Base-by-base conservation (phyloP, 2,888 invertebrate genomes). In the Hydraecia micacea region DNA sequence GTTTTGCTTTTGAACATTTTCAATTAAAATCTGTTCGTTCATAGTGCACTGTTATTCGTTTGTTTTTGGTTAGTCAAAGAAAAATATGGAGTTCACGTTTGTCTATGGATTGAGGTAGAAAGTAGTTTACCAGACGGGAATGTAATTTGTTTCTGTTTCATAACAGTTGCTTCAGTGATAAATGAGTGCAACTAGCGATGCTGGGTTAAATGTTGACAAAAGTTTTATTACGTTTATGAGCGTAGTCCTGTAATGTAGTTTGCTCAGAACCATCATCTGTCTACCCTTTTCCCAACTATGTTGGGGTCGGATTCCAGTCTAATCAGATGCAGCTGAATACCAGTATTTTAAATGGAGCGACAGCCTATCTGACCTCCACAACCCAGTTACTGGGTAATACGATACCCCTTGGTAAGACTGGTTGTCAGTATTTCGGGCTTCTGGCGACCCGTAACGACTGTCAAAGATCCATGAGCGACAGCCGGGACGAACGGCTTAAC, bases 11-110 rank as follows among this genome's bases (percentile, higher is more conserved):
- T 36, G 32, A 75, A 78, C 72, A 84, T 83, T 84, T 84, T 75
- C 86, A 84, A 84, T 86, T 86, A 86, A 77, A 84, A 84, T 86
- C 60, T 66, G 42, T 28, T 67, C 42, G 75, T 58, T 73, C 66
- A 73, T 55, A 69, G 46, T 28, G 60, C 63, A 21, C n/a, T 8
- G 39, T 32, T 81, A 79, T 73, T 79, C 60, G 52, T 80, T 66
- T 81, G 68, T 84, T 83, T 82, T 80, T 80, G 66, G 67, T 70
- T 58, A 39, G 62, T 71, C 67, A 77, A 75, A 84, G 80, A 82
- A 84, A 74, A 84, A 74, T 80, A 71, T 71, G 28, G 73, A 83
- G 36, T 32, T 68, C 75, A 8, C 8, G 81, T 68, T 75, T 55
- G 36, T 66, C 55, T 62, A 36, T 42, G 28, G 66, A 63, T 46